Base-by-base conservation (phyloP, 1,140 invertebrate species). In the Diprion similis region DNA sequence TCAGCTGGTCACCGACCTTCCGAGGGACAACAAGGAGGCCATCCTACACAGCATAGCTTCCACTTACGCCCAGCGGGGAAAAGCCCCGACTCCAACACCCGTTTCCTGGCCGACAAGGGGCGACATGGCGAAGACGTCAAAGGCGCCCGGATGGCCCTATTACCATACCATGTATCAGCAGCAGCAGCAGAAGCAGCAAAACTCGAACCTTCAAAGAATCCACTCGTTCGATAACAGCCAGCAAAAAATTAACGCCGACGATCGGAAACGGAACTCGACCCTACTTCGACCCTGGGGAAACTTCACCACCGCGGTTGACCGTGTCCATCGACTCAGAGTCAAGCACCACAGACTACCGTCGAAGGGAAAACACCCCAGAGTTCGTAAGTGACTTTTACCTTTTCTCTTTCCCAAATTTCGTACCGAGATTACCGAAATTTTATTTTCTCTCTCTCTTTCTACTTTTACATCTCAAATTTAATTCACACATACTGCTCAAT, bases 31-130 rank as follows among this genome's bases (percentile, higher is more conserved):
- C 81, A 93, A 94, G 80, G 91, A 93, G 46, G 93, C 93, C 15
- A 90, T 95, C 70, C 86, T 93, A 77, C 91, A 94, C 83, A 94
- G 92, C 82, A 93, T 95, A 71, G 93, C 92, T 1, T 89, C 92
- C 7, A 91, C 91, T 10, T 93, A 93, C 82, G 81, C 84, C 66
- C 79, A 86, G 59, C 83, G 89, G 87, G 85, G 89, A 79, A 81
- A 86, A 83, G 74, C 81, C 47, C 82, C 80, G 70, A 86, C 84
- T 6, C 78, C 79, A 51, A 81, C 81, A 0, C 71, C 75, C 1
- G 51, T n/a, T 10, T 76, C 78, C 0, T 71, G 66, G 66, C 66
- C 15, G 17, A 73, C 59, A 72, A 68, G 51, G 71, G 67, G 1
- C 47, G 10, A 6, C 17, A 2, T n/a, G 15, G n/a, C 17, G 66